Base-by-base conservation (phyloP, 1,140 invertebrate species). In the Orchestia grillus region DNA sequence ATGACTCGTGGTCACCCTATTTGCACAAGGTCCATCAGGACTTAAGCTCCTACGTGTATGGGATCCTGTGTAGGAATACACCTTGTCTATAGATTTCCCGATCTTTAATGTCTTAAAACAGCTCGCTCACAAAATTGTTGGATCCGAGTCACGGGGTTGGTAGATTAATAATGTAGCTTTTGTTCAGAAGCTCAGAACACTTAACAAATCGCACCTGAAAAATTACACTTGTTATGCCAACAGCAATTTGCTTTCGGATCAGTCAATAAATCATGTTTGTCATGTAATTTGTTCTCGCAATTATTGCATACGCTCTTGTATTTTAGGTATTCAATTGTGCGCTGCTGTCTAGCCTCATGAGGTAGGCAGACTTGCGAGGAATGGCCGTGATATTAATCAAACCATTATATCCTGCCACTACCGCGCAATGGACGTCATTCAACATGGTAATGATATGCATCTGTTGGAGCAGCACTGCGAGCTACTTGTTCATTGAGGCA, bases 391-490 rank as follows among this genome's bases (percentile, higher is more conserved):
- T 47, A 47, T 94, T 47, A 94, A 94, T 94, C 43, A 45, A 94
- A n/a, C 36, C 36, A 94, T 44, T 45, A 94, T 8, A 19, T 45
- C 43, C 44, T 45, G 44, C 8, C 11, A 44, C 8, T 44, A 47
- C 43, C 41, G 23, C 44, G 44, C 44, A 47, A 94, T 94, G 16
- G 6, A 40, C 44, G 44, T 94, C 92, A 94, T 94, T 94, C 43
- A 47, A 40, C 92, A 47, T n/a, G 6, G 44, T 94, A 94, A 94
- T 94, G 92, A 94, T 94, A 94, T 94, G 92, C 44, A 92, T 92
- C 41, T 42, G n/a, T n/a, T n/a, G n/a, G n/a, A n/a, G n/a, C n/a
- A n/a, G 41, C 90, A 92, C 42, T 44, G n/a, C 19, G n/a, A 47
- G 92, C 43, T n/a, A 44, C 92, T 44, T 94, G 92, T 94, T 94